Conservation (phyloP, 2,888 invertebrate genomes). For the Pilophorus perplexus region DNA sequence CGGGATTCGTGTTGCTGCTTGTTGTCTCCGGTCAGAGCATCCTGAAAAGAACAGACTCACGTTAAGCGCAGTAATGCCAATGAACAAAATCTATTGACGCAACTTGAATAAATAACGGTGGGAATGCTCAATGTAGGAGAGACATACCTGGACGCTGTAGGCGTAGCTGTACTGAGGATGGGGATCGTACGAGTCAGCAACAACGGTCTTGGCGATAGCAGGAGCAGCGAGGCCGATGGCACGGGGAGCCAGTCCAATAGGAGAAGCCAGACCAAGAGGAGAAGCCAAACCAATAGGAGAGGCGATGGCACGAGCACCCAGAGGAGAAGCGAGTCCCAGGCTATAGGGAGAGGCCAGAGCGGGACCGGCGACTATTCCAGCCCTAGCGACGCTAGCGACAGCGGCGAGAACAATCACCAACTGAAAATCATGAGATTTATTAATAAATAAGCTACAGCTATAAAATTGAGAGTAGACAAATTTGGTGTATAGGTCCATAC, state of each 20-base stretch:
- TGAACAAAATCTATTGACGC: too few species aligned
- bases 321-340: slow-evolving; percentile 26
- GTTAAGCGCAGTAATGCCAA: slow-evolving; percentile 7
- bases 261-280: slow-evolving; percentile 25
- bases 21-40: too few species aligned
- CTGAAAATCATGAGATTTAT: too few species aligned
- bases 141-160: too few species aligned
- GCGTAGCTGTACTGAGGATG: slow-evolving; percentile 46
- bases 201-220: too few species aligned
- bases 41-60: too few species aligned
- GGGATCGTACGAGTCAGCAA: slow-evolving; percentile 45
- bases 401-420: slow-evolving; percentile 29
- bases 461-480: too few species aligned
- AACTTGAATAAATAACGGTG: too few species aligned
- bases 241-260: slow-evolving; percentile 4
- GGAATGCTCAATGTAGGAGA: too few species aligned
- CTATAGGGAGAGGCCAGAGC: slow-evolving; percentile 18
- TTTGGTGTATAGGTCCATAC: not conserved
- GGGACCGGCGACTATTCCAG: slow-evolving; percentile 20
- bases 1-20: too few species aligned
- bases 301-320: slow-evolving; percentile 15
- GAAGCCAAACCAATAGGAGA: slow-evolving; percentile 7
- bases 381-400: slow-evolving; percentile 15
- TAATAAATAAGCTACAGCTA: not conserved
- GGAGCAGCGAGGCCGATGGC: slow-evolving; percentile 7